phyloP scores from a whole-genome alignment of 2,113 vertebrate genomes.

The Callocephalon fimbriatum region DNA sequence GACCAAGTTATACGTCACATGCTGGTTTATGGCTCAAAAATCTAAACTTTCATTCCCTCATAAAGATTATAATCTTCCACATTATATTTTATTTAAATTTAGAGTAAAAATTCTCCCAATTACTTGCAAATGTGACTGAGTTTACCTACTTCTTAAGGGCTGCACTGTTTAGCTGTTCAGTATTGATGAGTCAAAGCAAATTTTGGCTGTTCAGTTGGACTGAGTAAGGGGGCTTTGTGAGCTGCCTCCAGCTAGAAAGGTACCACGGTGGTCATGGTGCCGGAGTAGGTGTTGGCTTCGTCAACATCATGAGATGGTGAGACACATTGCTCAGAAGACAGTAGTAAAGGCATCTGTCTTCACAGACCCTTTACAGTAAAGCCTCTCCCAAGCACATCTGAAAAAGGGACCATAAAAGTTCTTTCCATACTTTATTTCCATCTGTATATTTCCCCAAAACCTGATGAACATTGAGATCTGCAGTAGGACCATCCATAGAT shows the following conservation, averaged over 20 bases:
- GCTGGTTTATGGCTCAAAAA: not conserved
- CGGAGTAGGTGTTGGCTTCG: not conserved
- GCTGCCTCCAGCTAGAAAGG: not conserved
- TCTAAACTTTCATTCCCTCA: not conserved
- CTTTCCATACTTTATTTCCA: not conserved
- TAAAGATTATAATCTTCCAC: not conserved
- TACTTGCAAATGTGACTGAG: not conserved
- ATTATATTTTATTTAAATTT: not conserved
- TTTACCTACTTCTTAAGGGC: not conserved
- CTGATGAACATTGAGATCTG: not conserved
- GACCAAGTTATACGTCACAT: not conserved
- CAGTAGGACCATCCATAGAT: not conserved
- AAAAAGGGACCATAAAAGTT: not conserved
- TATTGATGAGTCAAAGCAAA: not conserved
- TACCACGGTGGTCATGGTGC: not conserved
- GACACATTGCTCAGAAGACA: not conserved
- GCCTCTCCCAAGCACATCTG: not conserved
- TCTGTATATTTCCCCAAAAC: not conserved
- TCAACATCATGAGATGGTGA: rapidly evolving
- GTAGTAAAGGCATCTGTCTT: not conserved
- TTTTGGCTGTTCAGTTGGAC: not conserved
- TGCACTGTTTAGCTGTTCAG: not conserved
- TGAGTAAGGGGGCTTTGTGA: not conserved
- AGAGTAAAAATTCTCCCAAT: not conserved
- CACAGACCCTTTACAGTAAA: not conserved